Evolutionary conservation across 2,888 invertebrate species (phyloP).

Genomic region (Rambutsinella grinnellia): DNA sequence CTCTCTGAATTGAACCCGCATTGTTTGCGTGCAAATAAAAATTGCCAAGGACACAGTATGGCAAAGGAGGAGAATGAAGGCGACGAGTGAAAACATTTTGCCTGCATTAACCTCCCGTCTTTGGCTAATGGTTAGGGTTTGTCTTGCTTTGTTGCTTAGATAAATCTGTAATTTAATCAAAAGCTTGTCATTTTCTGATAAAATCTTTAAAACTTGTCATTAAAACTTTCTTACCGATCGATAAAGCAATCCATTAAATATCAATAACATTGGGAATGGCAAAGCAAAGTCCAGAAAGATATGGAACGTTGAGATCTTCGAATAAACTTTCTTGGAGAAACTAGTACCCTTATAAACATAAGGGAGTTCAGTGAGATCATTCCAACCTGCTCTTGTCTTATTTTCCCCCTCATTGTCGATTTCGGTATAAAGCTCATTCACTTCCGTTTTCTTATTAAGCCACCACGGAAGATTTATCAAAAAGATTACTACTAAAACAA

Average conservation of each 20-base stretch:
- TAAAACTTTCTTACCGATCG: conserved; percentile 35
- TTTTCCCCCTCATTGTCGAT: not conserved
- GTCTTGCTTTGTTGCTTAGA: conserved; percentile 35
- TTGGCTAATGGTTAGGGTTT: conserved; percentile 43
- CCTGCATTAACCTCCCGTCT: conserved; percentile 44
- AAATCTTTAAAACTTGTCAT: not conserved
- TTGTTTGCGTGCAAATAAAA: conserved; percentile 33
- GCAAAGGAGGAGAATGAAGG: conserved; percentile 38
- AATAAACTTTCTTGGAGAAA: conserved; percentile 29
- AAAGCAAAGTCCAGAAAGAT: conserved; percentile 43
- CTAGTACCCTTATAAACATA: conserved; percentile 31
- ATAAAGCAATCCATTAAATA: conserved; percentile 45
- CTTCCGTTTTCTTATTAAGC: conserved; percentile 34
- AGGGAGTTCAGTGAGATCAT: conserved; percentile 37
- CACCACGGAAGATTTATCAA: conserved; percentile 46
- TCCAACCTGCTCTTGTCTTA: not conserved
- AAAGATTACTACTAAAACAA: conserved; percentile 14
- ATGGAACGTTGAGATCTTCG: conserved; percentile 19
- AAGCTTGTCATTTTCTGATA: not conserved
- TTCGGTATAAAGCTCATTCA: conserved; percentile 19
- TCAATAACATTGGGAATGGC: conserved; percentile 39
- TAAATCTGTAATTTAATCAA: conserved; percentile 29
- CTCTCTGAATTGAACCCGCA: conserved; percentile 28
- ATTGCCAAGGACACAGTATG: conserved; percentile 32
- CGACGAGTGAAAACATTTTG: conserved; percentile 43